Conservation (phyloP, 2,797 vertebrate species). For the Huso huso region DNA sequence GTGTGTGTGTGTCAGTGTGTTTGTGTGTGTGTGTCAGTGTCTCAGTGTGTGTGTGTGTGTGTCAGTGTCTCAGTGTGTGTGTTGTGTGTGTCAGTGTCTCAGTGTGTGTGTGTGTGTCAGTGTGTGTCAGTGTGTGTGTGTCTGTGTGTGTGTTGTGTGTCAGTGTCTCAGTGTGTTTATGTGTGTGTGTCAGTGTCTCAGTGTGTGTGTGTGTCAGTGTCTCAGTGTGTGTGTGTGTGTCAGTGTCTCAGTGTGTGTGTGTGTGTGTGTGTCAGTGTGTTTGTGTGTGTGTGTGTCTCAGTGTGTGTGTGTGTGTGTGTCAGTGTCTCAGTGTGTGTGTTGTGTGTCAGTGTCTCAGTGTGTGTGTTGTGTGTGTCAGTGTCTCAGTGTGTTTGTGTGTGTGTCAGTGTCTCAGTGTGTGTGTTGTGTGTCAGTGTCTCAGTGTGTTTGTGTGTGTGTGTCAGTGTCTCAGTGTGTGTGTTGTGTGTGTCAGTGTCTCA, state of each 20-base stretch:
- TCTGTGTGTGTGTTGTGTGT: too few species aligned
- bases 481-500: too few species aligned
- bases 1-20: background rate
- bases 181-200: too few species aligned
- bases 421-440: too few species aligned
- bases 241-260: background rate
- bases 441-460: too few species aligned
- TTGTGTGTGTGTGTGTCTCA: background rate
- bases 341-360: background rate
- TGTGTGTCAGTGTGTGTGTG: too few species aligned
- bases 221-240: too few species aligned
- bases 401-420: background rate
- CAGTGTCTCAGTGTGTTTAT: too few species aligned
- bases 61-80: background rate
- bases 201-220: too few species aligned
- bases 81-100: background rate
- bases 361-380: too few species aligned
- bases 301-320: background rate
- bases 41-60: background rate
- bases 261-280: background rate
- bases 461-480: too few species aligned
- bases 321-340: background rate
- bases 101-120: constrained; percentile 13
- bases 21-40: background rate
- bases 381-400: too few species aligned